phyloP scores from a whole-genome alignment of 2,888 invertebrate genomes.

The Drosophila yooni region DNA sequence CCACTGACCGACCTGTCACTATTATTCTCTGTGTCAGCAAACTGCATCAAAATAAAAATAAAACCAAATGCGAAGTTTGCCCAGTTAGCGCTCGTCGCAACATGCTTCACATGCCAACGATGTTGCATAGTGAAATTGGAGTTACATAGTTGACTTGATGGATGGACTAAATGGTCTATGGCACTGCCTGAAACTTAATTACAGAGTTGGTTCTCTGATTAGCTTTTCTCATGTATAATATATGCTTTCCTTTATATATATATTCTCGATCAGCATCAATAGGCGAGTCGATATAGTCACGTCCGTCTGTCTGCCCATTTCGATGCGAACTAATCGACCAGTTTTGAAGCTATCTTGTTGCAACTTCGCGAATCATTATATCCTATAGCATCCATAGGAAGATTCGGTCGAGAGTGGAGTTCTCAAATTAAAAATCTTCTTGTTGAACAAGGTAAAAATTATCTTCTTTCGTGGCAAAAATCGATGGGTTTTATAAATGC shows the following conservation, averaged over 20 bases:
- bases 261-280: not conserved
- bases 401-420: not conserved
- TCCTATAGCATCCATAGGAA: accelerated
- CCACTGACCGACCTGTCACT: constrained; percentile 82
- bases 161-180: not conserved
- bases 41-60: constrained; percentile 18
- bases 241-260: not conserved
- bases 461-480: not conserved
- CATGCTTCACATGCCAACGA: constrained; percentile 19
- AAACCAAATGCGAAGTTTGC: constrained; percentile 11
- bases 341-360: not conserved
- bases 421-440: not conserved
- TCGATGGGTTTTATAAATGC: not conserved
- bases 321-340: accelerated
- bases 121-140: not conserved
- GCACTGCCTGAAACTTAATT: not conserved
- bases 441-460: not conserved
- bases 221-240: no score
- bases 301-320: not conserved
- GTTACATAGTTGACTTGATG: not conserved
- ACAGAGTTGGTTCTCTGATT: not conserved
- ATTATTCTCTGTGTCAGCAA: constrained; percentile 65
- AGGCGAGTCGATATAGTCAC: not conserved
- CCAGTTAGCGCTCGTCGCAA: constrained; percentile 14
- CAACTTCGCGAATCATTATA: not conserved